phyloP scores from a whole-genome alignment of 2,888 invertebrate genomes.

The Muscina levida region DNA sequence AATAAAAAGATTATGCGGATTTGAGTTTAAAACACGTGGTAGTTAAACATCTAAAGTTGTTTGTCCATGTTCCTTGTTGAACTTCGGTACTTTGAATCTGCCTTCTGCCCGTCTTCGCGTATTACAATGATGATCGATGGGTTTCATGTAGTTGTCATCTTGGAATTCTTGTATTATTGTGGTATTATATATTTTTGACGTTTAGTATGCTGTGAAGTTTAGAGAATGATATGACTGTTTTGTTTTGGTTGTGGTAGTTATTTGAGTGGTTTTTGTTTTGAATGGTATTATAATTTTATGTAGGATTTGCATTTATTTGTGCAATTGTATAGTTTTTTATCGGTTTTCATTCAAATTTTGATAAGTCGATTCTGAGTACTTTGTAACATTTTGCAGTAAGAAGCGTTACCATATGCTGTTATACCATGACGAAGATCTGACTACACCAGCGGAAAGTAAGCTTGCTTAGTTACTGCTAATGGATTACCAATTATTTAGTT shows the following conservation, averaged over 20 bases:
- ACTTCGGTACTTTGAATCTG: neutral
- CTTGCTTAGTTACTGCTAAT: neutral
- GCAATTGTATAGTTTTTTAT: neutral
- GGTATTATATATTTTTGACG: neutral
- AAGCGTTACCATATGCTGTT: neutral
- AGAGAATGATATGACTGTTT: neutral
- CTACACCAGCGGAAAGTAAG: neutral
- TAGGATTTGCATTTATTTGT: neutral
- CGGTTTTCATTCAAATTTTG: neutral
- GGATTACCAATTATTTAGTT: neutral
- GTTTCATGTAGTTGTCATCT: neutral
- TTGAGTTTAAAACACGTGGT: too few relatives aligned
- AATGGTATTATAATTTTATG: neutral
- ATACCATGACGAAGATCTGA: neutral
- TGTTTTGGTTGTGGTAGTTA: neutral
- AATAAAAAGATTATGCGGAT: too few relatives aligned
- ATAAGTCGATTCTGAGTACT: neutral
- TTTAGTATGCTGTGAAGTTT: neutral
- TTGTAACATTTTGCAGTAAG: neutral
- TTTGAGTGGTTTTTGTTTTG: neutral
- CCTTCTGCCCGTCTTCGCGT: conserved; percentile 3
- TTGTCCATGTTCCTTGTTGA: neutral
- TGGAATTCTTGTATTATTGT: neutral
- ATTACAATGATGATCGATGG: neutral
- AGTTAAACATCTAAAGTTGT: neutral